These are phyloP conservation scores for Panthera leo DNA, from an alignment of 2,113 vertebrate species.

Conservation along the genomic window DNA sequence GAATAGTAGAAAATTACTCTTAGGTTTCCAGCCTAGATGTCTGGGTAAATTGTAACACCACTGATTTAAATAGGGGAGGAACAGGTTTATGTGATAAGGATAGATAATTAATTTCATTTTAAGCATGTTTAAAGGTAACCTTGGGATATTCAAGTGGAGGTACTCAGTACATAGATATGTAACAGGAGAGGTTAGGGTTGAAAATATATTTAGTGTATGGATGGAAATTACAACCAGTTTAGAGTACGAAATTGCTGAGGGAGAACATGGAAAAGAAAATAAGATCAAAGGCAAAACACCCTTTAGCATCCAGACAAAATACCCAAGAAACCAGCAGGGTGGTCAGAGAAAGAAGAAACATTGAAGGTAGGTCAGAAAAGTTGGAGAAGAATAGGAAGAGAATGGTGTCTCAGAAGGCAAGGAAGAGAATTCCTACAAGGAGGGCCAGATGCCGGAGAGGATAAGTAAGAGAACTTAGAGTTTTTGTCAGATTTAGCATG, in stretches of 20 bases:
- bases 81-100: not conserved
- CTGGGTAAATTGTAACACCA: constrained; percentile 15
- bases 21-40: not conserved
- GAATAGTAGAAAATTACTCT: not conserved
- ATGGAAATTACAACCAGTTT: not conserved
- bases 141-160: not conserved
- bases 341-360: constrained; percentile 8
- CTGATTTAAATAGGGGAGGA: not conserved
- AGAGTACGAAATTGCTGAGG: not conserved
- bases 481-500: not conserved
- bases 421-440: not conserved
- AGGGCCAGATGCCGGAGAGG: not conserved
- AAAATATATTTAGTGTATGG: not conserved
- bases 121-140: not conserved
- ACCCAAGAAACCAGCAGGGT: not conserved
- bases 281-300: not conserved
- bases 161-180: not conserved
- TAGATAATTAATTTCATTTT: not conserved
- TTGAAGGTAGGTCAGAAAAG: not conserved
- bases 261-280: constrained; percentile 26
- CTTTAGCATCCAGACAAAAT: not conserved
- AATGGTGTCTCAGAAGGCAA: not conserved
- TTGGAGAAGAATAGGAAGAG: not conserved
- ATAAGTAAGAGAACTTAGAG: not conserved
- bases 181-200: not conserved